A percentile compares a stretch with the other conserved stretches of the same genome.
Evolutionary conservation across 2,797 vertebrate species (phyloP).

Genomic region (Chrosomus eos): DNA sequence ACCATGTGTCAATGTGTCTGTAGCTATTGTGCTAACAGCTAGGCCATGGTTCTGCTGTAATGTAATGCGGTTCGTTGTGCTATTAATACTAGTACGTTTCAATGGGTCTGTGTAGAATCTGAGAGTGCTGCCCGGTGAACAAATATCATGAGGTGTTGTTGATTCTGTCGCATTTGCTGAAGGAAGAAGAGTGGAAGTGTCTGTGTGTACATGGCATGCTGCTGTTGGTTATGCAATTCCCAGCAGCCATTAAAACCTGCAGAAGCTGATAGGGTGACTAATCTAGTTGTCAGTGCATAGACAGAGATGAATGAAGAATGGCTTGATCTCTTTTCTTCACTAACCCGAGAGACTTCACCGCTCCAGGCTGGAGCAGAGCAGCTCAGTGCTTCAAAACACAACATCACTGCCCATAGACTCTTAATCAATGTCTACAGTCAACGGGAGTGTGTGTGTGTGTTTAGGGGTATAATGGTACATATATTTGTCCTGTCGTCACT

Average conservation of each 20-base stretch:
- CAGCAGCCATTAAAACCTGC: constrained; percentile 19
- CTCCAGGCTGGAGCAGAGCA: not conserved
- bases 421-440: constrained; percentile 8
- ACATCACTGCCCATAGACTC: not conserved
- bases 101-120: not conserved
- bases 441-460: not conserved
- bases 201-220: not conserved
- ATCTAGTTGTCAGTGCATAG: constrained; percentile 36
- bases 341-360: not conserved
- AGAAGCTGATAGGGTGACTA: constrained; percentile 43
- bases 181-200: not conserved
- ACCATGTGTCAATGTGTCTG: not conserved
- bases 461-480: too few relatives aligned
- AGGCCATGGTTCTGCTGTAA: not conserved
- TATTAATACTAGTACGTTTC: not conserved
- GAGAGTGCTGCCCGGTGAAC: not conserved
- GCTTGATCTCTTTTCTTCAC: constrained; percentile 5
- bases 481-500: too few relatives aligned
- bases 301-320: constrained; percentile 39
- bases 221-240: constrained; percentile 23
- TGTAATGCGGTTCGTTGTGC: not conserved
- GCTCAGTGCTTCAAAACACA: not conserved
- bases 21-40: not conserved
- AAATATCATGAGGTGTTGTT: not conserved
- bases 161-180: not conserved